Base-by-base conservation (phyloP, 92 coral and sea anemone genomes). In the Chrysogorgia sp. region DNA sequence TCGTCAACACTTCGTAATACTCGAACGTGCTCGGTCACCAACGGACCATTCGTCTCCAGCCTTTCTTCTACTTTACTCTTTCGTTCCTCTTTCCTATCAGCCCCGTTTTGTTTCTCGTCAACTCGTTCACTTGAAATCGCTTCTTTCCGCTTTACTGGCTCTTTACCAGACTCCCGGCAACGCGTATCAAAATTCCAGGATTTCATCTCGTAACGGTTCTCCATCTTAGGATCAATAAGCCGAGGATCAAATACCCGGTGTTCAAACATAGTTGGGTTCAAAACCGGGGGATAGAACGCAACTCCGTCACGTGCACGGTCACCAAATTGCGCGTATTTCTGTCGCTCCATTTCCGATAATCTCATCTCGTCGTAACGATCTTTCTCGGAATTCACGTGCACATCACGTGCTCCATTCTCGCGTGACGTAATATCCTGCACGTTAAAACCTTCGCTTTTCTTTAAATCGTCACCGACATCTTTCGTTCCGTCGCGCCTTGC, bases 301-400 rank as follows among this genome's bases (percentile, higher is more conserved):
- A 31, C 31, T 57, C 63, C 32, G 3, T 57, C 63, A 7, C 17
- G 63, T 57, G 63, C 3, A 31, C 1, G 29, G 29, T 57, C 63
- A 23, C 17, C 23, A 15, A 57, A 23, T 4, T 57, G 63, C 1
- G 31, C 31, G 23, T 57, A 57, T 15, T 19, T 57, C 32, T 3
- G 33, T 35, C 79, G 79, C 33, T 72, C 79, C 53, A n/a, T 52
- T 56, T 72, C 79, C 34, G 61, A 34, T 7, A 37, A 26, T 69
- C 40, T 69, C 48, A 52, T 32, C 9, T 72, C 65, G 1, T 72
- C 79, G 13, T 24, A 72, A 31, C 32, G 58, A 24, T 72, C 63
- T 49, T 72, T 40, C 63, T 57, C 32, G 17, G 63, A 57, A 57
- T 15, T 57, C 23, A 23, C 31, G 3, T 30, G 65, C 33, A 30